Evolutionary conservation across 1,140 invertebrate species (phyloP), one percentile per base, ranked within the genome.

Genomic region (Penaeus vannamei): DNA sequence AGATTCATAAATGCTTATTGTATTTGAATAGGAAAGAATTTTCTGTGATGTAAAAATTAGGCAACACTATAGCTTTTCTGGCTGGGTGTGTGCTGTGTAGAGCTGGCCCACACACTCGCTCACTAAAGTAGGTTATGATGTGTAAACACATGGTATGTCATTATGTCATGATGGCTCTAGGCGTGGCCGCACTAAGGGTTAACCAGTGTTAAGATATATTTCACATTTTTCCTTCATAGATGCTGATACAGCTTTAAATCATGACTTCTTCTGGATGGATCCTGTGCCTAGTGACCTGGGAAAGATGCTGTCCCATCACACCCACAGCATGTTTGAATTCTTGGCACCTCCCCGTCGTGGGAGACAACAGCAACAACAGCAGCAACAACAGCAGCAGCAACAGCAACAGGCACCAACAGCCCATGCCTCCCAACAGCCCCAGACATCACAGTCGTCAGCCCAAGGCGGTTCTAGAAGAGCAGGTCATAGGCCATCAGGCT

Each of bases 251-350:
- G 98, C 98, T 0, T 92, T 99, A 1, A 98, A 99, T 94, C 98
- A 99, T 92, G 98, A 99, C 92, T 99, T 99, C 93, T 99, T 99
- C 93, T 99, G 98, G 97, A 97, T 96, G 2, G 98, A 99, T 93
- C 98, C 99, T 53, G 97, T 98, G 96, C 98, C 98, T 0, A 96
- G 95, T 92, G 97, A 98, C 92, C 93, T 99, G 2, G 96, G 95
- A 46, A 97, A 97, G 94, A 99, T 99, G 97, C 93, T 99, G 77
- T 97, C 97, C 0, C 97, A 98, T 92, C 97, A 98, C 92, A 96
- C 96, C 0, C 97, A 98, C 91, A 98, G 97, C 92, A 99, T 99
- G 98, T 99, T 99, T 92, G 98, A 99, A 93, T 99, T 97, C 92
- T 93, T 98, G 77, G 97, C 98, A 0, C 97, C 97, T 1, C 91